Evolutionary conservation across 1,140 invertebrate species (phyloP).

Genomic region (Aricia agestis): DNA sequence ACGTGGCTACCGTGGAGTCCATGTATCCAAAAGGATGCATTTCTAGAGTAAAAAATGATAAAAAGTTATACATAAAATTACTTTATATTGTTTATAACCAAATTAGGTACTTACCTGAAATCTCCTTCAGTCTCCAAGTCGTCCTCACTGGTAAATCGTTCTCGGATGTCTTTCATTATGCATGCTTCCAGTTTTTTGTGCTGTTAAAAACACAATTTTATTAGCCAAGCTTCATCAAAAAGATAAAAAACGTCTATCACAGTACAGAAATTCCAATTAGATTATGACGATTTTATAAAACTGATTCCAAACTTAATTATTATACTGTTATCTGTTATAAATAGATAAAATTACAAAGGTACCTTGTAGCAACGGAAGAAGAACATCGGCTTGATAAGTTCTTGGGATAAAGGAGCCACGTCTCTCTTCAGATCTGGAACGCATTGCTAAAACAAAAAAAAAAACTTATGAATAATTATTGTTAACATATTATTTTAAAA

Average conservation of each 20-base stretch:
- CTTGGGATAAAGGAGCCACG: slow-evolving; percentile 77
- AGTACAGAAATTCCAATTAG: too few species aligned
- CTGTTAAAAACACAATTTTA: slow-evolving; percentile 35
- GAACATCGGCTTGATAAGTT: slow-evolving; percentile 80
- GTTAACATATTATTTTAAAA: too few species aligned
- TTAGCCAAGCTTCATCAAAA: neutral
- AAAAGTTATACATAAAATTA: too few species aligned
- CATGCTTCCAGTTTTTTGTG: slow-evolving; percentile 83
- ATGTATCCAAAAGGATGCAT: too few species aligned
- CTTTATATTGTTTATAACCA: too few species aligned
- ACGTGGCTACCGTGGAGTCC: too few species aligned
- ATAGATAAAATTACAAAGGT: slow-evolving; percentile 22
- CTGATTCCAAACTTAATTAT: too few species aligned
- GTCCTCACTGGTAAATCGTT: slow-evolving; percentile 77
- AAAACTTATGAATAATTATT: slow-evolving; percentile 4
- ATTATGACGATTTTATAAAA: too few species aligned
- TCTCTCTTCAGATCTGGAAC: slow-evolving; percentile 80
- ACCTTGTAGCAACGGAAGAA: slow-evolving; percentile 84
- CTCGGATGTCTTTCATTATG: slow-evolving; percentile 81
- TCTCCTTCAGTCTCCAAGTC: slow-evolving; percentile 76
- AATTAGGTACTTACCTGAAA: slow-evolving; percentile 70
- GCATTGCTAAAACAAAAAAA: slow-evolving; percentile 67
- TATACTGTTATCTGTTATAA: too few species aligned
- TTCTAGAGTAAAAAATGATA: too few species aligned
- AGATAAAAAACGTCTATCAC: too few species aligned